These are phyloP conservation scores for Drosophila mayaguana DNA, from an alignment of 2,888 invertebrate genomes.

Conservation along the genomic window DNA sequence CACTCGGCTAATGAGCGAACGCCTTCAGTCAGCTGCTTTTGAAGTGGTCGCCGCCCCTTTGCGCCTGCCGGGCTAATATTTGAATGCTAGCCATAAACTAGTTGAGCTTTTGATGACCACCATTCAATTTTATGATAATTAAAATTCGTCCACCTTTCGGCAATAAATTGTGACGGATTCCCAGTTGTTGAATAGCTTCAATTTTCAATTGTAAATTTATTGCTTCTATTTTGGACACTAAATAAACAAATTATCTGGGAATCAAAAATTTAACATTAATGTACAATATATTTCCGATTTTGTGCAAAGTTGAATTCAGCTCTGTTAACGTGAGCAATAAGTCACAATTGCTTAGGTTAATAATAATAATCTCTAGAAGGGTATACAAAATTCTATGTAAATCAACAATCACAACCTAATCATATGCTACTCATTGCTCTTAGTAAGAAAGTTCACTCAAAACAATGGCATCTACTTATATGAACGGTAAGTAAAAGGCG, in stretches of 20 bases:
- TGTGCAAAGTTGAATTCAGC: too few species aligned
- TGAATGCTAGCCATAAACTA: conserved; percentile 15
- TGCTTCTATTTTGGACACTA: not conserved
- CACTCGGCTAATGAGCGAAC: conserved; percentile 59
- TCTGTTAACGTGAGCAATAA: not conserved
- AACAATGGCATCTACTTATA: too few species aligned
- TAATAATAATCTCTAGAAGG: not conserved
- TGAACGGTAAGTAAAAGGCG: not conserved
- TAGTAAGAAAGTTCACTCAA: not conserved
- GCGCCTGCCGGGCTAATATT: conserved; percentile 2
- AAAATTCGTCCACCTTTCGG: conserved; percentile 23
- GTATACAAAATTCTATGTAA: not conserved
- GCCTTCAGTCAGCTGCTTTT: conserved; percentile 35
- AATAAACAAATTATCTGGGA: too few species aligned
- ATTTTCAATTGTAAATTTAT: not conserved
- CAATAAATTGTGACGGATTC: conserved; percentile 5
- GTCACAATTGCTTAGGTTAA: not conserved
- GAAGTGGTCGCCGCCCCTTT: conserved; percentile 36
- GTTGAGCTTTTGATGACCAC: conserved; percentile 1
- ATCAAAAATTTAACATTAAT: not conserved
- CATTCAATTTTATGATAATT: conserved; percentile 40
- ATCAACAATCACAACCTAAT: not conserved
- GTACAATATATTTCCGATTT: not conserved
- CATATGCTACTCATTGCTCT: too few species aligned
- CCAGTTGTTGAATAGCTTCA: not conserved